phyloP scores from a whole-genome alignment of 2,113 vertebrate genomes.

The Pollachius pollachius region DNA sequence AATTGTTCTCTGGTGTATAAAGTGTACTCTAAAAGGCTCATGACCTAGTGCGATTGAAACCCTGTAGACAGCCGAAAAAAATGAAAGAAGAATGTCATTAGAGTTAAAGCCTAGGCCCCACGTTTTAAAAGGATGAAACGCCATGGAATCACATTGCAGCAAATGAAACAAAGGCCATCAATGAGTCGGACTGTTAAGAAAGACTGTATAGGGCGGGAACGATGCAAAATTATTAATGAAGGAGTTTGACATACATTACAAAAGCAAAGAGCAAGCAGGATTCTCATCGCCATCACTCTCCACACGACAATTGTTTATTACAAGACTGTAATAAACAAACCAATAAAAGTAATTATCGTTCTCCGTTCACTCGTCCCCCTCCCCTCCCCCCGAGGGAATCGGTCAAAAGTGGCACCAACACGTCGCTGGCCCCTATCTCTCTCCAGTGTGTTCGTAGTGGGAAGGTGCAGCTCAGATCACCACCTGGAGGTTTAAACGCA shows the following conservation, averaged over 20 bases:
- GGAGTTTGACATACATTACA: too few relatives aligned
- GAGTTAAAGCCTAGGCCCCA: slow-evolving; percentile 42
- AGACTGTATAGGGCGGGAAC: slow-evolving; percentile 22
- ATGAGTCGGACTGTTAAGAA: slow-evolving; percentile 12
- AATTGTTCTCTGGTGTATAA: slow-evolving; percentile 63
- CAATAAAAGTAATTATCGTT: too few relatives aligned
- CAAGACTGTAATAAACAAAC: too few relatives aligned
- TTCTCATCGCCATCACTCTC: too few relatives aligned
- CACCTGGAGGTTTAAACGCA: slow-evolving; percentile 75
- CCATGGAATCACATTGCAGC: slow-evolving; percentile 29
- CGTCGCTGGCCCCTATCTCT: background rate
- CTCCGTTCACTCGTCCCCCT: too few relatives aligned
- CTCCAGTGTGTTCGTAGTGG: slow-evolving; percentile 13
- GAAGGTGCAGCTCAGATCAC: slow-evolving; percentile 44
- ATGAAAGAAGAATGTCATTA: slow-evolving; percentile 54
- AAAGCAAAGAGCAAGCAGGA: too few relatives aligned
- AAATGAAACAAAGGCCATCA: slow-evolving; percentile 34
- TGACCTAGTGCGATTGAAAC: slow-evolving; percentile 41
- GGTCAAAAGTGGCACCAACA: background rate
- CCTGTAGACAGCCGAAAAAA: slow-evolving; percentile 28
- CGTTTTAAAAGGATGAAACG: slow-evolving; percentile 57
- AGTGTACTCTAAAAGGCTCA: slow-evolving; percentile 58
- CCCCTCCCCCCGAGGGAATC: too few relatives aligned
- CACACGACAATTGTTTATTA: too few relatives aligned
- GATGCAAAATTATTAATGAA: background rate